phyloP scores from a whole-genome alignment of 30 jellyfish, hydroid and myxozoan species.

The Aurelia sp. region DNA sequence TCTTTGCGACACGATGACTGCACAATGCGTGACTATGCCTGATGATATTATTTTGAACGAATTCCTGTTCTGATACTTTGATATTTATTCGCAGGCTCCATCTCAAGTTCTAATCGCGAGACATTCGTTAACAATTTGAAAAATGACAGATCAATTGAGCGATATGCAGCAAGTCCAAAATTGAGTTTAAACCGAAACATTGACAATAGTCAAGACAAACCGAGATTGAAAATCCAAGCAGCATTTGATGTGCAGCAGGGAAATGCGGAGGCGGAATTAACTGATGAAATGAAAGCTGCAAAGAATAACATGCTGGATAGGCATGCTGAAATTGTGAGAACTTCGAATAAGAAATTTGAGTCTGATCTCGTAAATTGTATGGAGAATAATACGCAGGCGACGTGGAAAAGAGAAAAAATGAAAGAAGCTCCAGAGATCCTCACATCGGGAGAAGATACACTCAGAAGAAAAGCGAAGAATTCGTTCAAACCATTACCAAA shows the following conservation, averaged over 20 bases:
- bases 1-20: too few relatives aligned
- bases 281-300: conserved; percentile 39
- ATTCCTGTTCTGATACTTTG: not conserved
- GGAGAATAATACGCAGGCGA: conserved; percentile 91
- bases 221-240: conserved; percentile 75
- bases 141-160: conserved; percentile 49
- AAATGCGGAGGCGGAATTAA: conserved; percentile 28
- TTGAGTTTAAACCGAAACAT: conserved; percentile 39
- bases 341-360: conserved; percentile 90
- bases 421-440: conserved; percentile 72
- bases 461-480: conserved; percentile 85
- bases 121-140: conserved; percentile 44
- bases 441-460: conserved; percentile 91
- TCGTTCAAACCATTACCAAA: conserved; percentile 97
- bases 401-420: conserved; percentile 94
- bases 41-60: not conserved
- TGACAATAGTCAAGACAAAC: conserved; percentile 56
- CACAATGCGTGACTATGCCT: too few relatives aligned
- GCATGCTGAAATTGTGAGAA: conserved; percentile 95
- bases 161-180: conserved; percentile 62
- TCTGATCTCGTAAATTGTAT: conserved; percentile 81
- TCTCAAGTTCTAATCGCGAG: conserved; percentile 51
- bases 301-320: conserved; percentile 71
- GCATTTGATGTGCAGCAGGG: conserved; percentile 80
- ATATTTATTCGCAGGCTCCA: conserved; percentile 28